These are phyloP conservation scores for Madoqua kirkii DNA, from an alignment of 2,113 vertebrate genomes.

Conservation along the genomic window DNA sequence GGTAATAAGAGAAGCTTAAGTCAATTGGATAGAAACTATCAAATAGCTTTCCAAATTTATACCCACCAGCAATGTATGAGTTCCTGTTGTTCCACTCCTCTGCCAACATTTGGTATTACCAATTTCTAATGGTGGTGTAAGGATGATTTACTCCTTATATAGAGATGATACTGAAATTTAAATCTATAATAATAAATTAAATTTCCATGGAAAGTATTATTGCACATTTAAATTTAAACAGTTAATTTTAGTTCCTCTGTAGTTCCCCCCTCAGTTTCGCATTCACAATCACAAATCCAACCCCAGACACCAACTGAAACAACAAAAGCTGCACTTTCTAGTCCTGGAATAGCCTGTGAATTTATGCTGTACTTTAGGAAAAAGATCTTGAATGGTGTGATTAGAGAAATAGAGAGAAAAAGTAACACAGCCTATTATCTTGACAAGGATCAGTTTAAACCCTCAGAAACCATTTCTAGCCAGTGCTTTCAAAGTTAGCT, in stretches of 20 bases:
- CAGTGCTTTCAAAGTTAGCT: constrained; percentile 35
- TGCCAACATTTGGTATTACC: background rate
- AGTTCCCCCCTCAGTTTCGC: background rate
- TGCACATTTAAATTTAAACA: background rate
- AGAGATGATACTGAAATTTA: background rate
- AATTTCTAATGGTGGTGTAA: background rate
- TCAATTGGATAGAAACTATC: background rate
- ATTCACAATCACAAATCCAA: background rate
- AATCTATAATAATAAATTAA: background rate
- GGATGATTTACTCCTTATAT: background rate
- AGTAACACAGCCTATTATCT: constrained; percentile 27
- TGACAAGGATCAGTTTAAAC: constrained; percentile 44
- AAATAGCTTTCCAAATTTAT: background rate
- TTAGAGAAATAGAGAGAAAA: constrained; percentile 24
- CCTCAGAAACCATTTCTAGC: constrained; percentile 25
- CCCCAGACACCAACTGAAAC: background rate
- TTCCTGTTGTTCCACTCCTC: background rate
- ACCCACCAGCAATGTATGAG: background rate
- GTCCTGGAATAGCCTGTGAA: background rate
- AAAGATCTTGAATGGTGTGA: background rate
- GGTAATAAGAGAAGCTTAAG: background rate
- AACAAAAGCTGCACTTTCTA: background rate
- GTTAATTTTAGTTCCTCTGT: background rate
- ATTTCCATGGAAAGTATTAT: background rate
- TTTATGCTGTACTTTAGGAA: background rate